Conservation (phyloP, 2,888 invertebrate species). For the Phengaris alcon region DNA sequence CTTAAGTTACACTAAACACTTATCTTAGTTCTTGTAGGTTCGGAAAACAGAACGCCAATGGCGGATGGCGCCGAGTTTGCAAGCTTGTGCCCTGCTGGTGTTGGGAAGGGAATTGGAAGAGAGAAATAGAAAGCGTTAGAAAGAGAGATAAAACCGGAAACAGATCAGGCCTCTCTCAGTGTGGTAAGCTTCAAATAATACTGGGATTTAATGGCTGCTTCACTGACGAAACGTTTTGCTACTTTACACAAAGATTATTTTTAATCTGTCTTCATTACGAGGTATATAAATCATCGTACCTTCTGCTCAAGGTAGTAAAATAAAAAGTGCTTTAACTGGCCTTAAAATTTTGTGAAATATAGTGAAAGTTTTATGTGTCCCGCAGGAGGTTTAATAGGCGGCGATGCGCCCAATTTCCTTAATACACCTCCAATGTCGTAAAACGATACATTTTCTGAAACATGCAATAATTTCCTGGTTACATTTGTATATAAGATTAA, state of each 20-base stretch:
- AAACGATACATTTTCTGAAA: background rate
- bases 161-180: too few species aligned
- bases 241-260: background rate
- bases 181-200: too few species aligned
- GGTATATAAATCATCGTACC: background rate
- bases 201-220: background rate
- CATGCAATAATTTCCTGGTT: background rate
- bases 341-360: slow-evolving; percentile 12
- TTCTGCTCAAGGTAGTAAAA: slow-evolving; percentile 5
- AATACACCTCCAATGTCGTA: slow-evolving; percentile 13
- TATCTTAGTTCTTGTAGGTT: too few species aligned
- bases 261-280: slow-evolving; percentile 14
- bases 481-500: background rate
- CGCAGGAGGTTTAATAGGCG: slow-evolving; percentile 2
- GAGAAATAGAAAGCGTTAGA: too few species aligned
- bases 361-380: slow-evolving; percentile 14
- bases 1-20: too few species aligned
- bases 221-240: background rate
- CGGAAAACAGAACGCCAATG: too few species aligned
- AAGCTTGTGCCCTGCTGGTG: too few species aligned
- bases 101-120: too few species aligned
- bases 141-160: too few species aligned
- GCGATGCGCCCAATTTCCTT: slow-evolving; percentile 7
- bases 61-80: too few species aligned
- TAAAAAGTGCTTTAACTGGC: slow-evolving; percentile 13